phyloP scores from a whole-genome alignment of 2,888 invertebrate genomes.

The Eudemis profundana region DNA sequence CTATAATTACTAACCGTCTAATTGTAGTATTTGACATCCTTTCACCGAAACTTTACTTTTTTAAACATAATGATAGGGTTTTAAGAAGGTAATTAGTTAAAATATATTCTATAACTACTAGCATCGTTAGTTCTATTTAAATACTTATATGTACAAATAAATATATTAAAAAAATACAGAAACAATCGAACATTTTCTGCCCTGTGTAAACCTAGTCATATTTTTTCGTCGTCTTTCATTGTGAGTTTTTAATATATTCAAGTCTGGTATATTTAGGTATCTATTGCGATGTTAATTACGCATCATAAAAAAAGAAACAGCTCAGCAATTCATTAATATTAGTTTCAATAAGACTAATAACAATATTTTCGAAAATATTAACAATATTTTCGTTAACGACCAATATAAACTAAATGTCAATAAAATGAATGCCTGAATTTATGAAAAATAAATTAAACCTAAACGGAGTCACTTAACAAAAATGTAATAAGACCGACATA shows the following conservation, averaged over 20 bases:
- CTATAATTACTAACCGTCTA: constrained; percentile 73
- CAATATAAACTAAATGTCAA: not conserved
- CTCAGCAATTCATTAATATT: too few relatives aligned
- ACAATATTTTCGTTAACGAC: not conserved
- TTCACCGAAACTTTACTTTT: constrained; percentile 63
- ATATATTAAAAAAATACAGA: too few relatives aligned
- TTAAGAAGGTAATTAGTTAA: constrained; percentile 40
- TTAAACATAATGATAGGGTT: constrained; percentile 76
- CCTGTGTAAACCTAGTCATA: too few relatives aligned
- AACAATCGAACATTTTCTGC: too few relatives aligned
- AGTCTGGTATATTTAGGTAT: too few relatives aligned
- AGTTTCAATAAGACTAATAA: too few relatives aligned
- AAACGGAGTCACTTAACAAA: constrained; percentile 62
- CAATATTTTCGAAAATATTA: not conserved
- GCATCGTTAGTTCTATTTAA: not conserved
- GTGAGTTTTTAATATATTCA: too few relatives aligned
- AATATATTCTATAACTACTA: not conserved
- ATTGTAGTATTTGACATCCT: constrained; percentile 77
- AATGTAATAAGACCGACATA: constrained; percentile 83
- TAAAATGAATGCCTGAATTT: constrained; percentile 9
- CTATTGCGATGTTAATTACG: too few relatives aligned
- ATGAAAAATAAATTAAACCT: constrained; percentile 35
- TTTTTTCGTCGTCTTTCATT: too few relatives aligned
- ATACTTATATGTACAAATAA: not conserved
- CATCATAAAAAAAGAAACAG: too few relatives aligned